Percentiles rank a stretch among this genome's conserved stretches.
These are phyloP conservation scores for Garrulus glandarius DNA, from an alignment of 2,797 vertebrate genomes.

Conservation along the genomic window DNA sequence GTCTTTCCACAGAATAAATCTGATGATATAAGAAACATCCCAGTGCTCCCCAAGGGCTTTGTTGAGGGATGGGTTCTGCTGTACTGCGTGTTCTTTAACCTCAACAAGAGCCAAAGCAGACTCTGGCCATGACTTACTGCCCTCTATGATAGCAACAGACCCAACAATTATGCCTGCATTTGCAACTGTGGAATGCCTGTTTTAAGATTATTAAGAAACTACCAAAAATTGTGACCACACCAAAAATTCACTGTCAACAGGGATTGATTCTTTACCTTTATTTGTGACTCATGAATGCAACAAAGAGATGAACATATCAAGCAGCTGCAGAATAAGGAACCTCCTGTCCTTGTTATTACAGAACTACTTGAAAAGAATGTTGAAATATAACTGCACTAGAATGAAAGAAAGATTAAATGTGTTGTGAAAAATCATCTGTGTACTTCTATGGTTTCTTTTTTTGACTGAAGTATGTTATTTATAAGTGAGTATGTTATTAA, in stretches of 20 bases:
- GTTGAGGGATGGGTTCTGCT: not conserved
- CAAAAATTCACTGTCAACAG: not conserved
- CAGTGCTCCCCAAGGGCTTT: not conserved
- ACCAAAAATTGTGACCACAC: not conserved
- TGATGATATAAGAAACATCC: not conserved
- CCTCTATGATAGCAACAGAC: not conserved
- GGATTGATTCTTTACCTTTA: not conserved
- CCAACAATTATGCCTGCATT: not conserved
- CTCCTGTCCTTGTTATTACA: not conserved
- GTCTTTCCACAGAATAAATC: not conserved
- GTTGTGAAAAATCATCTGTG: not conserved
- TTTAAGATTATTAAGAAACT: not conserved
- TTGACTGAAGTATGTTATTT: slow-evolving; percentile 14
- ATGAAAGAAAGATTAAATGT: not conserved
- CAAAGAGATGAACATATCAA: not conserved
- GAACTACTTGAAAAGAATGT: not conserved
- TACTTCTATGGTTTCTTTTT: not conserved
- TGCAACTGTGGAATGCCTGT: not conserved
- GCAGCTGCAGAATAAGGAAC: not conserved
- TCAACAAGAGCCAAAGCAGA: not conserved
- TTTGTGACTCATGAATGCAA: not conserved
- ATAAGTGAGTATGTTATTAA: slow-evolving; percentile 40
- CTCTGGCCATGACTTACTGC: not conserved
- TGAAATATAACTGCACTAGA: not conserved
- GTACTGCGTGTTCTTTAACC: not conserved